Evolutionary conservation across 2,888 invertebrate genomes (phyloP).

Genomic region (Nomada lathburiana): DNA sequence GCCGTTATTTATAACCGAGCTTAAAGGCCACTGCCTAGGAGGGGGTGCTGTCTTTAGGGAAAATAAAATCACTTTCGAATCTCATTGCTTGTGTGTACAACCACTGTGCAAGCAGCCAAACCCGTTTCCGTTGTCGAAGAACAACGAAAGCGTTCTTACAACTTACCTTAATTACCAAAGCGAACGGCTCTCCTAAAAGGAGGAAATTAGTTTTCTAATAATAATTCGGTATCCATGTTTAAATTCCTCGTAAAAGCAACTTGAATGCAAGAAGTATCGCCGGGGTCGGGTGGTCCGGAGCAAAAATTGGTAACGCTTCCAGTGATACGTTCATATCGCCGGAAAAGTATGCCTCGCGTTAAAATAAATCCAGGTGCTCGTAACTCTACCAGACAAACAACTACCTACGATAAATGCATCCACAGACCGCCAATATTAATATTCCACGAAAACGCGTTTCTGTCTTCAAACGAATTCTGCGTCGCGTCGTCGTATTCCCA

Average conservation of each 20-base stretch:
- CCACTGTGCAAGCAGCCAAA: slow-evolving; percentile 31
- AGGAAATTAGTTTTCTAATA: not conserved
- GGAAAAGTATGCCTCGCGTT: too few species aligned
- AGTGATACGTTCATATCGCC: too few species aligned
- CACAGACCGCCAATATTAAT: not conserved
- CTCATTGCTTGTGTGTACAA: slow-evolving; percentile 49
- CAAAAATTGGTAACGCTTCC: too few species aligned
- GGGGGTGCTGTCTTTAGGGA: slow-evolving; percentile 60
- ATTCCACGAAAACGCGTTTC: not conserved
- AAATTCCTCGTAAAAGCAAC: not conserved
- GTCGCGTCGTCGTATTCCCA: slow-evolving; percentile 23
- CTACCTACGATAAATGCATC: too few species aligned
- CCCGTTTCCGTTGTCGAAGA: slow-evolving; percentile 18
- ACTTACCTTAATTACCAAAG: not conserved
- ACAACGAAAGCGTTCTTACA: slow-evolving; percentile 7
- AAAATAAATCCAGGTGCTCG: too few species aligned
- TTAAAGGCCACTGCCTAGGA: slow-evolving; percentile 72
- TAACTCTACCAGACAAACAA: too few species aligned
- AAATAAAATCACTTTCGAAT: slow-evolving; percentile 74
- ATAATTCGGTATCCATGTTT: not conserved
- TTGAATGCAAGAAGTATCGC: too few species aligned
- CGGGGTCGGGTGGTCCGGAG: too few species aligned
- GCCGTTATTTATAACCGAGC: slow-evolving; percentile 82
- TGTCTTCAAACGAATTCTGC: not conserved
- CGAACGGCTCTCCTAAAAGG: not conserved